phyloP scores from a whole-genome alignment of 2,888 invertebrate genomes.

The Drosophila dives region DNA sequence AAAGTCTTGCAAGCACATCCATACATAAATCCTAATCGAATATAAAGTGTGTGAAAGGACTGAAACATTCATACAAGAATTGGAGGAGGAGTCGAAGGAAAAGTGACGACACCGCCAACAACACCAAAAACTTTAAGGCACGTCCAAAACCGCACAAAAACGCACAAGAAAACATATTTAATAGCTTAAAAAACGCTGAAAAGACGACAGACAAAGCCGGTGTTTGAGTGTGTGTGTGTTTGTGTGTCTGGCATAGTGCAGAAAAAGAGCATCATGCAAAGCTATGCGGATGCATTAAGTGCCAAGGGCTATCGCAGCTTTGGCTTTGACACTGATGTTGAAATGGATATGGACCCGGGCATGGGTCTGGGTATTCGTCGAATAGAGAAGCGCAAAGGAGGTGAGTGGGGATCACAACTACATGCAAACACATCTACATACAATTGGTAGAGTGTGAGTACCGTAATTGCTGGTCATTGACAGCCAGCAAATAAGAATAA shows the following conservation, averaged over 20 bases:
- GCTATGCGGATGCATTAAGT: constrained; percentile 82
- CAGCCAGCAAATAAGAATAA: constrained; percentile 24
- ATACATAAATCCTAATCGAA: constrained; percentile 6
- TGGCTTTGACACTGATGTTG: constrained; percentile 85
- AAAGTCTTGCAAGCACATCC: constrained; percentile 21
- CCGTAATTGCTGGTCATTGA: constrained; percentile 48
- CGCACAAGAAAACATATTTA: not conserved
- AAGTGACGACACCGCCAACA: constrained; percentile 53
- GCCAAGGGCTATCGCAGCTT: constrained; percentile 83
- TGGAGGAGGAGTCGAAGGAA: constrained; percentile 14
- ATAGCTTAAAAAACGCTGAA: constrained; percentile 24
- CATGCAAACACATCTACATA: constrained; percentile 1
- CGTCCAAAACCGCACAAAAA: constrained; percentile 34
- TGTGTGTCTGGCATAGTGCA: constrained; percentile 3
- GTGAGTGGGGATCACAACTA: constrained; percentile 52
- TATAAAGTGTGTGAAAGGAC: not conserved
- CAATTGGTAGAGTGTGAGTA: not conserved
- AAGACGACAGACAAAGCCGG: constrained; percentile 39
- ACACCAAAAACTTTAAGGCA: constrained; percentile 49
- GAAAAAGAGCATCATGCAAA: constrained; percentile 74
- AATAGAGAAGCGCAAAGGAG: constrained; percentile 76
- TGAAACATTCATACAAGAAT: not conserved
- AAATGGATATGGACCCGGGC: constrained; percentile 82
- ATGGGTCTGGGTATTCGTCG: constrained; percentile 61
- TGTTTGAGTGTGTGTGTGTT: constrained; percentile 9